These are phyloP conservation scores for Aphaenogaster floridana DNA, from an alignment of 1,140 invertebrate genomes.

Conservation along the genomic window DNA sequence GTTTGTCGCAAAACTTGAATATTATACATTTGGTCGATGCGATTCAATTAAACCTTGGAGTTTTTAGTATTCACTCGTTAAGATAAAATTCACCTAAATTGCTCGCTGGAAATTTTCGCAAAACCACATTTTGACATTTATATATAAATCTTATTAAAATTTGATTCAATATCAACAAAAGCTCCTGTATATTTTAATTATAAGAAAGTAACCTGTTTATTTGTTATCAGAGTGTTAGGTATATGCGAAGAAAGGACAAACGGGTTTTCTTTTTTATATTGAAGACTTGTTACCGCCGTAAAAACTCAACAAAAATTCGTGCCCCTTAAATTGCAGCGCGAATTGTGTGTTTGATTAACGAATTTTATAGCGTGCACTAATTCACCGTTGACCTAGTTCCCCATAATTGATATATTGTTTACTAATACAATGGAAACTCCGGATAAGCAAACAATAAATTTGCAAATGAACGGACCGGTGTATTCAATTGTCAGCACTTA, in stretches of 20 bases:
- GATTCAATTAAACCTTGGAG: background rate
- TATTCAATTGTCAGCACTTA: slow-evolving; percentile 39
- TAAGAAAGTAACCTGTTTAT: background rate
- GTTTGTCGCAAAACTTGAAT: background rate
- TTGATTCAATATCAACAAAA: background rate
- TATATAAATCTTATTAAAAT: background rate
- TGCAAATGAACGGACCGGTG: slow-evolving; percentile 25
- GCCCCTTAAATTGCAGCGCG: slow-evolving; percentile 9
- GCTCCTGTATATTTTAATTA: background rate
- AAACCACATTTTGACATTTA: background rate
- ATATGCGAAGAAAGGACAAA: background rate
- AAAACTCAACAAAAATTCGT: background rate
- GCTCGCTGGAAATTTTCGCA: background rate
- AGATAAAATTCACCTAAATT: background rate
- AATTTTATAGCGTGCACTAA: slow-evolving; percentile 34
- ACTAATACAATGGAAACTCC: slow-evolving; percentile 4
- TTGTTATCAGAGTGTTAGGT: background rate
- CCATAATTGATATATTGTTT: slow-evolving; percentile 60
- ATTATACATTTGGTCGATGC: background rate
- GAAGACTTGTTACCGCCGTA: background rate
- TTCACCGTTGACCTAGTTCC: slow-evolving; percentile 42
- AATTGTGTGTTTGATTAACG: slow-evolving; percentile 35
- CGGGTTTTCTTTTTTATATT: background rate
- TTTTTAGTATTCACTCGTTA: background rate
- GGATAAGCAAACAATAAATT: slow-evolving; percentile 36